phyloP scores from a whole-genome alignment of 2,797 vertebrate species.

The Apodemus agrarius region DNA sequence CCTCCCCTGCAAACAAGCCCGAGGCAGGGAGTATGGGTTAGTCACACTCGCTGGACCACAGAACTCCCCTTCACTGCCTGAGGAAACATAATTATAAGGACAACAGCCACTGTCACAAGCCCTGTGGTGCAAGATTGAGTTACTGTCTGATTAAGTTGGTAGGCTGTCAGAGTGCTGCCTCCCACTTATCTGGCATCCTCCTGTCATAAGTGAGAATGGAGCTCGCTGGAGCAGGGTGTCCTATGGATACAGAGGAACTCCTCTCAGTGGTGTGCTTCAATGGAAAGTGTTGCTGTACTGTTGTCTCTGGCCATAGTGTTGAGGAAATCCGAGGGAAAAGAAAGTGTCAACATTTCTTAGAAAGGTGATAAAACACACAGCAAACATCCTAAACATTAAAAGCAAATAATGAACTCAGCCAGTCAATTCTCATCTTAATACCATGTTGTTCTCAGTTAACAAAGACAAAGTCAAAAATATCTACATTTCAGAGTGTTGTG shows the following conservation, averaged over 20 bases:
- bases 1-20: background rate
- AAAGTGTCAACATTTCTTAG: too few species aligned
- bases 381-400: background rate
- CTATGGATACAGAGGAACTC: too few species aligned
- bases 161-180: background rate
- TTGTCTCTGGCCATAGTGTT: background rate
- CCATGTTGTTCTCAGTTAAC: background rate
- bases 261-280: fast-evolving
- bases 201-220: background rate
- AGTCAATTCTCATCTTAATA: background rate
- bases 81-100: constrained; percentile 39
- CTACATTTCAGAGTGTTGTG: background rate
- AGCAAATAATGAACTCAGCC: too few species aligned
- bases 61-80: background rate
- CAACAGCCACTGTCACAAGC: background rate
- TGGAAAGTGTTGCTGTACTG: background rate
- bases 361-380: background rate
- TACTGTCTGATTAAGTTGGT: background rate
- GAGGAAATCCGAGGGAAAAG: background rate
- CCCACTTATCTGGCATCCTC: background rate
- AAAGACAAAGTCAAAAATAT: background rate
- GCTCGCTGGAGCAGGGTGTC: fast-evolving
- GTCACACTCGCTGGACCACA: background rate
- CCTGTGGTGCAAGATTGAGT: background rate
- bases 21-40: background rate